Evolutionary conservation across 1,140 invertebrate species (phyloP).

Genomic region (Scaptomyza hsui): DNA sequence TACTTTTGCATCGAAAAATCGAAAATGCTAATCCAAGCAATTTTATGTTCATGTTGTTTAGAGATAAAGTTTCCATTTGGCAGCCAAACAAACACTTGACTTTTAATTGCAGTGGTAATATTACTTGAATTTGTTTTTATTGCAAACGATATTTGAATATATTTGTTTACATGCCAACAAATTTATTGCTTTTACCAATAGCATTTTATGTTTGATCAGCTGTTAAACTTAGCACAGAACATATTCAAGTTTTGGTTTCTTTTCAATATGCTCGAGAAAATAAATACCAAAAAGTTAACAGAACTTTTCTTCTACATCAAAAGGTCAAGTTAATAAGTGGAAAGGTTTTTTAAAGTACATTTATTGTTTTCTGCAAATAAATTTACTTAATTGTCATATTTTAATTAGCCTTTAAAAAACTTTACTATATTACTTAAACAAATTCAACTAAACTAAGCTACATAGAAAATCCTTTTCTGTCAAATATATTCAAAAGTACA

Average conservation of each 20-base stretch:
- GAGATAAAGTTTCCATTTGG: neutral
- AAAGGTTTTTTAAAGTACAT: too few relatives aligned
- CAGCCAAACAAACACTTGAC: slow-evolving; percentile 10
- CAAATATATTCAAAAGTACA: too few relatives aligned
- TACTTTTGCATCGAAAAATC: neutral
- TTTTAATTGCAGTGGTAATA: slow-evolving; percentile 30
- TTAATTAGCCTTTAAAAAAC: too few relatives aligned
- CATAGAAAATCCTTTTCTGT: too few relatives aligned
- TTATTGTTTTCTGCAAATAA: too few relatives aligned
- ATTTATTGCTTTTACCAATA: slow-evolving; percentile 22
- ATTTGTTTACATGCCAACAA: neutral
- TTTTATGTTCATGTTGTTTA: too few relatives aligned
- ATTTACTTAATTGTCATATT: too few relatives aligned
- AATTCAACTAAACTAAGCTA: too few relatives aligned
- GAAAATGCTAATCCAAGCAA: slow-evolving; percentile 1
- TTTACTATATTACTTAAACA: too few relatives aligned
- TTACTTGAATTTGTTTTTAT: slow-evolving; percentile 26
- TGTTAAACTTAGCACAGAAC: slow-evolving; percentile 36
- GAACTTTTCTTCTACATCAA: too few relatives aligned
- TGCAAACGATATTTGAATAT: slow-evolving; percentile 31
- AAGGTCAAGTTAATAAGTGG: neutral
- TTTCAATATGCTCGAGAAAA: neutral
- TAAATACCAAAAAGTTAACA: neutral
- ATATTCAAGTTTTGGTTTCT: neutral
- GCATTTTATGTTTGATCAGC: slow-evolving; percentile 58